These are phyloP conservation scores for Alca torda DNA, from an alignment of 2,797 vertebrate genomes.

Conservation along the genomic window DNA sequence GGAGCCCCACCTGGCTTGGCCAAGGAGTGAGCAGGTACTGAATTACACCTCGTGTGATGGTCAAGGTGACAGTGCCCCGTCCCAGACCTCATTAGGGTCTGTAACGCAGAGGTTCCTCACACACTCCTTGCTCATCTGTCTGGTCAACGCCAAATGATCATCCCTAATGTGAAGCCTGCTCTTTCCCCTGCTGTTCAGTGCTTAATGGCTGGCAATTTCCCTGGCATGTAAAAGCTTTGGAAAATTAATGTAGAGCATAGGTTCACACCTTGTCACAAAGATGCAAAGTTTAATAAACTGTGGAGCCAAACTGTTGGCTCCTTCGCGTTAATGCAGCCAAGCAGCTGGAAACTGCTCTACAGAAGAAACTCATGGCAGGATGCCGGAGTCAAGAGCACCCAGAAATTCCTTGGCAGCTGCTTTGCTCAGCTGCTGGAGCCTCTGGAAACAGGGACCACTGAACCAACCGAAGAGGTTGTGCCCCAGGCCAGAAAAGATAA, in stretches of 20 bases:
- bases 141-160: neutral
- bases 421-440: neutral
- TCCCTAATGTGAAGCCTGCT: neutral
- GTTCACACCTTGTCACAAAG: conserved; percentile 43
- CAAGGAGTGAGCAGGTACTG: neutral
- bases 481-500: neutral
- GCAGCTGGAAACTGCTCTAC: conserved; percentile 6
- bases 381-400: neutral
- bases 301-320: conserved; percentile 34
- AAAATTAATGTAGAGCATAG: conserved; percentile 12
- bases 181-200: neutral
- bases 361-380: neutral
- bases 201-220: neutral
- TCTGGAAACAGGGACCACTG: neutral
- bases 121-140: neutral
- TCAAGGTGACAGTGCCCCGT: neutral
- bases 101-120: neutral
- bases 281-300: conserved; percentile 43
- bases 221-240: conserved; percentile 17
- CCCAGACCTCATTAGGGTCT: neutral
- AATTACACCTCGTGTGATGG: neutral
- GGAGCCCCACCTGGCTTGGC: neutral
- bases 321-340: neutral
- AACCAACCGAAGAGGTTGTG: neutral
- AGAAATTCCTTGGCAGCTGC: conserved; percentile 15